Conservation (phyloP, 2,888 invertebrate species). For the Clivina fossor region DNA sequence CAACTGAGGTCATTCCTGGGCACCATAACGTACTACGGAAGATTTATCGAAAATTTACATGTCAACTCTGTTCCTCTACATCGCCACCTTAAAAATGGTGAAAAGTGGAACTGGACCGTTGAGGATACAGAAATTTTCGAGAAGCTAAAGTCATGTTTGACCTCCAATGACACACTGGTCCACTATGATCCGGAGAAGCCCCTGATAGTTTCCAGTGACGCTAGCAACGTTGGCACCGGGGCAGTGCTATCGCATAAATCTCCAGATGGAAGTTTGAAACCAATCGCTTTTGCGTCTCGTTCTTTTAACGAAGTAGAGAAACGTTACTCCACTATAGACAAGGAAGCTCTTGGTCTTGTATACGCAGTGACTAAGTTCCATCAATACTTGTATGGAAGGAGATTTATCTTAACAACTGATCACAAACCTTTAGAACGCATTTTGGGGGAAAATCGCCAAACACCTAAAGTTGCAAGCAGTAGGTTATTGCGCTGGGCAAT, state of each 20-base stretch:
- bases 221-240: slow-evolving; percentile 46
- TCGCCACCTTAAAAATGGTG: slow-evolving; percentile 22
- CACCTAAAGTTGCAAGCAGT: slow-evolving; percentile 39
- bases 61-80: slow-evolving; percentile 34
- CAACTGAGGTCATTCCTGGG: slow-evolving; percentile 36
- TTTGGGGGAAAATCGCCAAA: slow-evolving; percentile 37
- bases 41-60: slow-evolving; percentile 33
- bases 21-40: slow-evolving; percentile 34
- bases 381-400: slow-evolving; percentile 32
- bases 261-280: slow-evolving; percentile 36
- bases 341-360: slow-evolving; percentile 40
- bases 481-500: slow-evolving; percentile 42
- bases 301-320: slow-evolving; percentile 36
- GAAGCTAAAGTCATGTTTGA: slow-evolving; percentile 30
- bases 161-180: slow-evolving; percentile 32
- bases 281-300: slow-evolving; percentile 38
- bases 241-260: slow-evolving; percentile 40
- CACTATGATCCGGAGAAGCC: slow-evolving; percentile 33
- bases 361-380: slow-evolving; percentile 39
- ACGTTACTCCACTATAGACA: slow-evolving; percentile 41
- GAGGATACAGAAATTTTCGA: slow-evolving; percentile 30
- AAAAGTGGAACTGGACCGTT: slow-evolving; percentile 28
- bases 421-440: slow-evolving; percentile 47
- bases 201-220: slow-evolving; percentile 37
- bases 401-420: slow-evolving; percentile 45